Evolutionary conservation across 2,113 vertebrate genomes (phyloP).

Genomic region (Aptenodytes patagonicus): DNA sequence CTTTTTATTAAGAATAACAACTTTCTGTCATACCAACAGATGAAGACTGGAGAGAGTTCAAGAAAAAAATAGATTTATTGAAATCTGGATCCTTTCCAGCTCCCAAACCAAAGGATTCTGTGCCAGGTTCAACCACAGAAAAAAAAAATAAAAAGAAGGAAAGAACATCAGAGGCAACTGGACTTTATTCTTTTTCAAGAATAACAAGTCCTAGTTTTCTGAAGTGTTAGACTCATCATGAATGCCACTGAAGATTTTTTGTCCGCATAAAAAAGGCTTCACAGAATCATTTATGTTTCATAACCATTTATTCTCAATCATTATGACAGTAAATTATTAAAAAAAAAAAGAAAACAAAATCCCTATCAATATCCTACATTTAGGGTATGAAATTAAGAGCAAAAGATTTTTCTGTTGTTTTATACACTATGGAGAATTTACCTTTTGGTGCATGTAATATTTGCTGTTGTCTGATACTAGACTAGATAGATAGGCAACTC

Average conservation of each 20-base stretch:
- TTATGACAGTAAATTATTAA: neutral
- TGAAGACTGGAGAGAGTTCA: neutral
- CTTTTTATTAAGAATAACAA: neutral
- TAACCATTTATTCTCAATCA: neutral
- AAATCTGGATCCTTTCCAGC: neutral
- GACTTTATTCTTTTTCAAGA: neutral
- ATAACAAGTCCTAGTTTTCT: neutral
- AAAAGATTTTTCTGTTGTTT: neutral
- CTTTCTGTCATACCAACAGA: neutral
- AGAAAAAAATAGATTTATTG: neutral
- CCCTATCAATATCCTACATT: neutral
- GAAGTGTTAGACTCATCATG: neutral
- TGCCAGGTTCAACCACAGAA: neutral
- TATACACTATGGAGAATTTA: neutral
- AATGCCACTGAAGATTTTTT: neutral
- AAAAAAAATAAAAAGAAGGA: neutral
- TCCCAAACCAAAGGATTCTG: neutral
- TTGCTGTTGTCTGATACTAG: neutral
- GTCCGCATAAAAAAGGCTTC: neutral
- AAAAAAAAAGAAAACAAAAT: neutral
- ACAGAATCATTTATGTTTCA: neutral
- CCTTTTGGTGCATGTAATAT: neutral
- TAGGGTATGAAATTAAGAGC: neutral
- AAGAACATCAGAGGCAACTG: neutral
- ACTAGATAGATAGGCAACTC: neutral